Conservation (phyloP, 2,113 vertebrate species). For the Neolamprologus toae region DNA sequence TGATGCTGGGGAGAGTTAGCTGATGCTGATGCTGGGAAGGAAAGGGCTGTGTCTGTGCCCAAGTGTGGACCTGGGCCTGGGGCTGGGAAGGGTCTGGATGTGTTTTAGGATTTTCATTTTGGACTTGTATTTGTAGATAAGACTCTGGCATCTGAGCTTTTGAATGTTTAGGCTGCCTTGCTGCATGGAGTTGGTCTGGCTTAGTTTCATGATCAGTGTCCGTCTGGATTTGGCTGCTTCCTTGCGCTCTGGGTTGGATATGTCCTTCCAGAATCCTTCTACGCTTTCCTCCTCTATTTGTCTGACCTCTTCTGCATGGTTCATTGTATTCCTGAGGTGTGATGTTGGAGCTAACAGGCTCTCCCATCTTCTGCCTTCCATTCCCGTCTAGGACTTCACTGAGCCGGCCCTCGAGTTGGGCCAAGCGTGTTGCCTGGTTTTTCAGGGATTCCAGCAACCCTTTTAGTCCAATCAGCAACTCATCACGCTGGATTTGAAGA, state of each 20-base stretch:
- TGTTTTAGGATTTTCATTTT: background rate
- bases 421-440: constrained; percentile 37
- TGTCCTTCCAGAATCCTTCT: background rate
- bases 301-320: background rate
- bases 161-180: background rate
- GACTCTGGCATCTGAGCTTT: background rate
- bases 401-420: constrained; percentile 13
- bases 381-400: background rate
- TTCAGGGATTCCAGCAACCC: background rate
- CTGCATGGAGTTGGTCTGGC: background rate
- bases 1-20: background rate
- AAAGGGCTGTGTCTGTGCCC: background rate
- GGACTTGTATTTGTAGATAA: background rate
- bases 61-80: background rate
- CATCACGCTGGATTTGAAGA: constrained; percentile 34
- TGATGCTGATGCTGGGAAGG: background rate
- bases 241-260: background rate
- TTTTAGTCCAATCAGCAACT: constrained; percentile 39
- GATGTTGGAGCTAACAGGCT: background rate
- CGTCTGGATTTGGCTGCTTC: background rate
- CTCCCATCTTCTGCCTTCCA: background rate
- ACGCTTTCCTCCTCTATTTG: background rate
- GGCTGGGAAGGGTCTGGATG: background rate
- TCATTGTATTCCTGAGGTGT: background rate
- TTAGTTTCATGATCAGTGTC: background rate